Percentiles rank a stretch among this genome's conserved stretches.
Conservation (phyloP, 2,113 vertebrate species). For the Ophthalmolycus amberensis region DNA sequence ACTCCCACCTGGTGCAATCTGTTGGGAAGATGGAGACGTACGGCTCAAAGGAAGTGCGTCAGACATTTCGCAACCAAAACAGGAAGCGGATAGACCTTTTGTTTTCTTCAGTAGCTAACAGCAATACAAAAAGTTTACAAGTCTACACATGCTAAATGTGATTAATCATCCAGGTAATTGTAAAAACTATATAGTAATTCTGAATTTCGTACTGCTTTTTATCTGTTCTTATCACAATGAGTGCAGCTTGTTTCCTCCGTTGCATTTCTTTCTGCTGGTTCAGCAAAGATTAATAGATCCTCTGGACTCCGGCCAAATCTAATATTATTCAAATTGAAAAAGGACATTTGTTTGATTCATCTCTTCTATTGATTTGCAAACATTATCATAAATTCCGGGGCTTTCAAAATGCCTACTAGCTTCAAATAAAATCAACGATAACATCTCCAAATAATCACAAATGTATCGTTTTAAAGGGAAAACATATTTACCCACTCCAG, state of each 20-base stretch:
- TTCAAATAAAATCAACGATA: neutral
- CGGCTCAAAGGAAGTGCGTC: no score
- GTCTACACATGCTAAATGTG: no score
- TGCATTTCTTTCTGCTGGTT: neutral
- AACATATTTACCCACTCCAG: neutral
- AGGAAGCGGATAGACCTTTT: no score
- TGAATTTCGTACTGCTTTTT: no score
- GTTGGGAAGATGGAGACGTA: no score
- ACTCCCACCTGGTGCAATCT: no score
- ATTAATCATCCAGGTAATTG: no score
- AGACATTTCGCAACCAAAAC: no score
- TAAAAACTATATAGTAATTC: no score
- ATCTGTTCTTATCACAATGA: neutral
- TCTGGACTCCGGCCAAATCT: neutral
- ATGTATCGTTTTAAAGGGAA: neutral
- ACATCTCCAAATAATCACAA: neutral
- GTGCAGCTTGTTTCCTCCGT: neutral
- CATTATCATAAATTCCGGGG: neutral
- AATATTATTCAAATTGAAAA: neutral
- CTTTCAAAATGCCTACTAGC: neutral
- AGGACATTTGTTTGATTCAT: neutral
- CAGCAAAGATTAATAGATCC: slow-evolving; percentile 5
- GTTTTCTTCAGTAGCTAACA: no score
- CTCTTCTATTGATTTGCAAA: slow-evolving; percentile 6
- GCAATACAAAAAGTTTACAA: no score